Conservation (phyloP, 2,888 invertebrate species). For the Carterocephalus palaemon region DNA sequence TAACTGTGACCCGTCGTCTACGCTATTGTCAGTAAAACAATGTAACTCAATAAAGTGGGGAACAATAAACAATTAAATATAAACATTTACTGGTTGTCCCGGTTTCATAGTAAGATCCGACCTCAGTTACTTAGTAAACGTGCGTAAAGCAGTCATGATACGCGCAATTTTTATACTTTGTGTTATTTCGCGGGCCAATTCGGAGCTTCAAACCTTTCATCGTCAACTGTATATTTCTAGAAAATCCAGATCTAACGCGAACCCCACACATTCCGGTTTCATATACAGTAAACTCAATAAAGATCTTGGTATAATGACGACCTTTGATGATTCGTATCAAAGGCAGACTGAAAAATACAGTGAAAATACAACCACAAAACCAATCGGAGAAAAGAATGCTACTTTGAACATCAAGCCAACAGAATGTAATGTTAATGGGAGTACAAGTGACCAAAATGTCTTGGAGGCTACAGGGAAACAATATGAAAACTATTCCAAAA, state of each 20-base stretch:
- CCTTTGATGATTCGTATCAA: slow-evolving; percentile 28
- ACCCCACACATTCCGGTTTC: slow-evolving; percentile 41
- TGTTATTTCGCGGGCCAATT: slow-evolving; percentile 42
- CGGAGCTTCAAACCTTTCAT: slow-evolving; percentile 40
- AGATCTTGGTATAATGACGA: slow-evolving; percentile 35
- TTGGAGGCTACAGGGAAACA: too few relatives aligned
- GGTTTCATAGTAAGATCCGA: slow-evolving; percentile 52
- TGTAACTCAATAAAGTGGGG: slow-evolving; percentile 40
- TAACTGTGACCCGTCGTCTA: slow-evolving; percentile 44
- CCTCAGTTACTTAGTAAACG: slow-evolving; percentile 38
- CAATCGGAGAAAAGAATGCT: background rate
- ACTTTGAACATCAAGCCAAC: background rate
- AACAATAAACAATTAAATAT: slow-evolving; percentile 60
- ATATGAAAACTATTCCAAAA: too few relatives aligned
- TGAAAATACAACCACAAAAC: background rate
- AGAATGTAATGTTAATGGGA: background rate
- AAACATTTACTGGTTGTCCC: slow-evolving; percentile 49
- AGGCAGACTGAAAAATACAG: slow-evolving; percentile 8
- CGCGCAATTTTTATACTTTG: slow-evolving; percentile 43
- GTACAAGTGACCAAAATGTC: too few relatives aligned
- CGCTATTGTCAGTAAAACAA: slow-evolving; percentile 59
- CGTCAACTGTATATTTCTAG: slow-evolving; percentile 42
- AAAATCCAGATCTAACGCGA: slow-evolving; percentile 41
- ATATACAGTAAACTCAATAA: slow-evolving; percentile 42
- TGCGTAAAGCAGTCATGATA: slow-evolving; percentile 43